Conservation (phyloP, 2,888 invertebrate species). For the Drosophila villosipedis region DNA sequence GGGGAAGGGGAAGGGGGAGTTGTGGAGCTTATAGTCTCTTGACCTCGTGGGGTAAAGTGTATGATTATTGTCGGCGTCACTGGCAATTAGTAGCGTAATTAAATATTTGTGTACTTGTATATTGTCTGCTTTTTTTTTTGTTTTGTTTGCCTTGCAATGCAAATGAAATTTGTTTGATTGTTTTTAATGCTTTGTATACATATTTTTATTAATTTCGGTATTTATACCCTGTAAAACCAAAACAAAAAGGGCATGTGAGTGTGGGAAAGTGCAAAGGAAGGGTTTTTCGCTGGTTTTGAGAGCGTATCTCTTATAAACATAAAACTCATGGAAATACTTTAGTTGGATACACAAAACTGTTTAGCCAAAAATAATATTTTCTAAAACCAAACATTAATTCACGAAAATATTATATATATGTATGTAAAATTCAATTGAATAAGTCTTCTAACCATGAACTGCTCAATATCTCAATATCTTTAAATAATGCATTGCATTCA, state of each 20-base stretch:
- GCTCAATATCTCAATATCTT: background rate
- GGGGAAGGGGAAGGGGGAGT: background rate
- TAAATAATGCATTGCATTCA: too few relatives aligned
- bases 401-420: background rate
- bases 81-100: constrained; percentile 78
- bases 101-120: constrained; percentile 69
- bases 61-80: constrained; percentile 43
- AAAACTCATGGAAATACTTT: background rate
- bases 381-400: background rate
- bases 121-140: constrained; percentile 9
- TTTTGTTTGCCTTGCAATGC: constrained; percentile 15
- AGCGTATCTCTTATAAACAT: background rate
- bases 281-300: background rate
- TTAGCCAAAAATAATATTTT: background rate
- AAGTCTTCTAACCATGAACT: background rate
- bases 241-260: background rate
- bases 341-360: too few relatives aligned
- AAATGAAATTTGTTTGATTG: constrained; percentile 32
- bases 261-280: background rate
- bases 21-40: constrained; percentile 48
- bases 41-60: constrained; percentile 62
- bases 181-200: constrained; percentile 17
- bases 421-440: background rate
- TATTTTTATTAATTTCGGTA: constrained; percentile 21
- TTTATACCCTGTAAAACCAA: constrained; percentile 30